These are phyloP conservation scores for Clarias laeviceps DNA, from an alignment of 2,797 vertebrate genomes.

Conservation along the genomic window DNA sequence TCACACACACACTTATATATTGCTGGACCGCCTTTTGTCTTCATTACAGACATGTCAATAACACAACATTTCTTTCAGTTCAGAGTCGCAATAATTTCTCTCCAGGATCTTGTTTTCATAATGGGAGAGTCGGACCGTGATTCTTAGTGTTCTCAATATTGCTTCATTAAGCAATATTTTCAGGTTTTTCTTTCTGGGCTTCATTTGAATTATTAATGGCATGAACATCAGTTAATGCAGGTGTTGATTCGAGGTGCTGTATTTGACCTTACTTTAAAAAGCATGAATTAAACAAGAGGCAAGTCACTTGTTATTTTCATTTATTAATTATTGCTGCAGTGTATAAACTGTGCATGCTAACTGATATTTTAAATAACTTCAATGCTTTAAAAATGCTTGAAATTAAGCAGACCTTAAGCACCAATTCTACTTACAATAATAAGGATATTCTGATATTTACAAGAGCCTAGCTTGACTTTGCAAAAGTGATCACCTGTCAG, in stretches of 20 bases:
- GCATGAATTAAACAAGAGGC: background rate
- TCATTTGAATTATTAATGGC: background rate
- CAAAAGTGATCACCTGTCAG: conserved; percentile 31
- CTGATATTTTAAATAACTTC: background rate
- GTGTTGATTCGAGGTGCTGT: background rate
- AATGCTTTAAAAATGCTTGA: background rate
- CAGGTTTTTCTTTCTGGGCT: background rate
- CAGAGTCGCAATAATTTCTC: no score
- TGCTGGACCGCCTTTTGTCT: no score
- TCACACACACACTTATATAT: no score
- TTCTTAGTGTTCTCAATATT: background rate
- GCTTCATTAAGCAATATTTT: background rate
- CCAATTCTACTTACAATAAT: background rate
- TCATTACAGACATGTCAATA: no score
- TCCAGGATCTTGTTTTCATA: no score
- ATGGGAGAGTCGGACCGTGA: no score
- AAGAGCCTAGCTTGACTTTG: conserved; percentile 9
- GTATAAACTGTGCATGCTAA: background rate
- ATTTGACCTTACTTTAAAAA: background rate
- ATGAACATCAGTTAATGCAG: background rate
- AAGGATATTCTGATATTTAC: background rate
- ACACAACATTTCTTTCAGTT: no score
- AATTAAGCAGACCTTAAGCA: background rate
- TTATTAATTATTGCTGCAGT: background rate
- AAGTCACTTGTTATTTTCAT: background rate